Percentiles rank a stretch among this genome's conserved stretches.
phyloP scores from a whole-genome alignment of 2,113 vertebrate genomes.

The Cardinalis cardinalis region DNA sequence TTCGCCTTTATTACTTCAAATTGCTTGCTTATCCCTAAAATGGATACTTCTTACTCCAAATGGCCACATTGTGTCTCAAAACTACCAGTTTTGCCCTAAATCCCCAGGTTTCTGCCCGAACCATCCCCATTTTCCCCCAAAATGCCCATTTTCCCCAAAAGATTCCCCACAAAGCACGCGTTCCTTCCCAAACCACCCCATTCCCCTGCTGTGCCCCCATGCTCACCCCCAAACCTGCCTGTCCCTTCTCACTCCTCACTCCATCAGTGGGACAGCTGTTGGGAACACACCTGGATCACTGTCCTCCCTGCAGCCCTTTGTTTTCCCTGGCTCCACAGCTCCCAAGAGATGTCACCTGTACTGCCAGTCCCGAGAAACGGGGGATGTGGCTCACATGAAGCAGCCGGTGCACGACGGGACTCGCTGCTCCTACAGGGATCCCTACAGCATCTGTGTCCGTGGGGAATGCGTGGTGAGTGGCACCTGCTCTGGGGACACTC shows the following conservation, averaged over 20 bases:
- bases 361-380: slow-evolving; percentile 90
- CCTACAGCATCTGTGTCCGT: slow-evolving; percentile 91
- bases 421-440: slow-evolving; percentile 92
- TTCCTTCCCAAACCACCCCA: background rate
- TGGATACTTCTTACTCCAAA: background rate
- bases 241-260: background rate
- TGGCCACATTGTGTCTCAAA: background rate
- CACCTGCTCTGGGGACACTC: background rate
- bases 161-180: rapidly evolving
- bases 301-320: background rate
- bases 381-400: slow-evolving; percentile 88
- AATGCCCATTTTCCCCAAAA: background rate
- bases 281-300: background rate
- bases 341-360: slow-evolving; percentile 92
- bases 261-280: background rate
- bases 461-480: slow-evolving; percentile 94
- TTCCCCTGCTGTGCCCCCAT: background rate
- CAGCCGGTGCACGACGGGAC: slow-evolving; percentile 93
- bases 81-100: background rate
- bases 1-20: background rate
- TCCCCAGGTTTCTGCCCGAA: background rate
- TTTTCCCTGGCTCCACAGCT: slow-evolving; percentile 66
- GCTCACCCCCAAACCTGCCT: background rate
- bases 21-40: background rate
- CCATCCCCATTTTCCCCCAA: background rate